A percentile compares a stretch with the other conserved stretches of the same genome.
Conservation (phyloP, 1,140 invertebrate species). For the Trichogramma pretiosum region DNA sequence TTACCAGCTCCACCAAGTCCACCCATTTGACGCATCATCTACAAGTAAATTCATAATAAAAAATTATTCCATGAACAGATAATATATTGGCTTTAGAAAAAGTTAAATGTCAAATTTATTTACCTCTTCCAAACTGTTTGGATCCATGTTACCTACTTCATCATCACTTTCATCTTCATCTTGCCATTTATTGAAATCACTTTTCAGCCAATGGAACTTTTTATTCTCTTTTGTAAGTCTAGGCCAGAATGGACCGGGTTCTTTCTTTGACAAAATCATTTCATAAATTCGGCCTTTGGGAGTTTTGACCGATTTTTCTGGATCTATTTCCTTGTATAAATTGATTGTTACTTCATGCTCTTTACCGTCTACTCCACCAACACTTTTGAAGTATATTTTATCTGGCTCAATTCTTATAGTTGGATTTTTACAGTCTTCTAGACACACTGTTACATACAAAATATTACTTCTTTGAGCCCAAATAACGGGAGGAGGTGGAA, state of each 20-base stretch:
- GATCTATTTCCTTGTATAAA: constrained; percentile 71
- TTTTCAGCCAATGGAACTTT: constrained; percentile 93
- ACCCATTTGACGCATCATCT: constrained; percentile 55
- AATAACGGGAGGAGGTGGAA: constrained; percentile 69
- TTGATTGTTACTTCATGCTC: constrained; percentile 77
- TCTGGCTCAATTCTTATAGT: constrained; percentile 72
- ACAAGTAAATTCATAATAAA: constrained; percentile 5
- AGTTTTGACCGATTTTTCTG: constrained; percentile 62
- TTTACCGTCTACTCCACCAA: constrained; percentile 77
- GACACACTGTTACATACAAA: constrained; percentile 77
- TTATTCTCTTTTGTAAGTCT: constrained; percentile 75
- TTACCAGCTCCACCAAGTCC: constrained; percentile 37
- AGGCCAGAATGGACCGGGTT: constrained; percentile 78
- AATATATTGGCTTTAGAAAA: not conserved
- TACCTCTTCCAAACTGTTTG: constrained; percentile 49
- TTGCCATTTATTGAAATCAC: constrained; percentile 94
- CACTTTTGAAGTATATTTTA: constrained; percentile 74
- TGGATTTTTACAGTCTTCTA: constrained; percentile 84
- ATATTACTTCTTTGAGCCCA: constrained; percentile 83
- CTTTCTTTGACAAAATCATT: constrained; percentile 54
- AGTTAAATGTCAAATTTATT: constrained; percentile 18
- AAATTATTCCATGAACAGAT: not conserved
- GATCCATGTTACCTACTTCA: constrained; percentile 46
- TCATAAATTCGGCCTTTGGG: constrained; percentile 51
- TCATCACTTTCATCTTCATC: constrained; percentile 83